Evolutionary conservation across 53 echinoderm and acorn worm genomes (phyloP), one percentile per base, ranked within the genome.

Genomic region (Paelopatides confundens): DNA sequence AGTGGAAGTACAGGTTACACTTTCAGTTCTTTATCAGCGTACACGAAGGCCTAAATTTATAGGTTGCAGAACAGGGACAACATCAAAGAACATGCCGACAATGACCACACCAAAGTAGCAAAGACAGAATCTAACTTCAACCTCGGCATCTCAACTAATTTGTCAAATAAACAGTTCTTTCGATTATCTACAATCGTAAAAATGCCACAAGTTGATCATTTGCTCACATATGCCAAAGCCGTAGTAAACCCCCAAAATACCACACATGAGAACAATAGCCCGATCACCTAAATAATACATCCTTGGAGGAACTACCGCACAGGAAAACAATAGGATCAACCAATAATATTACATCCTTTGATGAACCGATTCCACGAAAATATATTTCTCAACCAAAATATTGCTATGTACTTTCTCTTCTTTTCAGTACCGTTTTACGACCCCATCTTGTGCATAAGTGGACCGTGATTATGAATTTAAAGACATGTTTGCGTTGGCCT

Each of bases 181-280:
- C 74, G 74, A 74, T 74, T 74, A 74, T 74, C 74, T 40, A 39
- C 74, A 74, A 74, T 74, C 74, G 74, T 74, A 43, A 74, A 74
- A 58, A 58, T 12, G 74, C 74, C 74, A 74, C 74, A 39, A 74
- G 40, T 43, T 26, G 46, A 40, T 46, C 39, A 23, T 26, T 74
- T 40, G 27, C 47, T 46, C 74, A 46, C 43, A 74, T 40, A 39
- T 26, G 24, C 39, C 14, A 35, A 39, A 74, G n/a, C 47, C n/a
- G n/a, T n/a, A n/a, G n/a, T n/a, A n/a, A n/a, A n/a, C n/a, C n/a
- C n/a, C n/a, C n/a, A n/a, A n/a, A n/a, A n/a, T n/a, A n/a, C n/a
- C n/a, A n/a, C n/a, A n/a, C n/a, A n/a, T n/a, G n/a, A n/a, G n/a
- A n/a, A 74, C 74, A 74, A 74, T 74, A 37, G 39, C 40, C 39